Percentiles rank a stretch among this genome's conserved stretches.
Evolutionary conservation across 2,113 vertebrate genomes (phyloP).

Genomic region (Scomber japonicus): DNA sequence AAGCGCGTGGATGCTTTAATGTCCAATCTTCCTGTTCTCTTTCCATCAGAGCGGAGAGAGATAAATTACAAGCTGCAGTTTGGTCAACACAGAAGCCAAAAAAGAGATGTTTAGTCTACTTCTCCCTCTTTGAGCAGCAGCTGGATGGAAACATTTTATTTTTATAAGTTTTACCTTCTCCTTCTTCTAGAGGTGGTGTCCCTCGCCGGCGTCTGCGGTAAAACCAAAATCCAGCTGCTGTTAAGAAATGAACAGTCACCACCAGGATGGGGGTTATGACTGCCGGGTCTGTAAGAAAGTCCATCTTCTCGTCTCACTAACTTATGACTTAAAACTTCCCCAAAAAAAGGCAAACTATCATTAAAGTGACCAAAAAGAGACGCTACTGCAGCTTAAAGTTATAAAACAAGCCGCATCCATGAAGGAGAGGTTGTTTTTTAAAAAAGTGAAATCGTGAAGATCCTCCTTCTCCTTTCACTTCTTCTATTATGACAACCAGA

Average conservation of each 20-base stretch:
- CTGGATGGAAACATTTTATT: not conserved
- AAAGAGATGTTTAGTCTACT: not conserved
- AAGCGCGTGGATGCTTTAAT: constrained; percentile 48
- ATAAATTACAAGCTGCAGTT: not conserved
- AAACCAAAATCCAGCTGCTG: constrained; percentile 82
- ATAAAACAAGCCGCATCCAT: not conserved
- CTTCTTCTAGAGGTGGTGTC: constrained; percentile 11
- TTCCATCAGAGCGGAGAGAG: not conserved
- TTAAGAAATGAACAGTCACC: constrained; percentile 79
- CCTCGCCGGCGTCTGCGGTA: constrained; percentile 55
- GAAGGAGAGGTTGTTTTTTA: not conserved
- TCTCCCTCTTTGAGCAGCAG: not conserved
- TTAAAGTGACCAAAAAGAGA: not conserved
- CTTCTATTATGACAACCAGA: constrained; percentile 2
- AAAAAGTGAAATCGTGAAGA: not conserved
- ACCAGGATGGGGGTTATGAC: constrained; percentile 77
- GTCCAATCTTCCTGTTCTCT: not conserved
- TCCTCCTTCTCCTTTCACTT: constrained; percentile 37
- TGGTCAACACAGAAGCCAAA: not conserved
- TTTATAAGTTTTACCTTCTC: constrained; percentile 69
- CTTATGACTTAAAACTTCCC: not conserved
- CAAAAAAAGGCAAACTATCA: not conserved
- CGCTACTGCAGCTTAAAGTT: constrained; percentile 9
- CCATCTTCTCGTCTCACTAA: constrained; percentile 58
- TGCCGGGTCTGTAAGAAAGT: constrained; percentile 67